These are phyloP conservation scores for Labrus mixtus DNA, from an alignment of 2,113 vertebrate genomes.

Conservation along the genomic window DNA sequence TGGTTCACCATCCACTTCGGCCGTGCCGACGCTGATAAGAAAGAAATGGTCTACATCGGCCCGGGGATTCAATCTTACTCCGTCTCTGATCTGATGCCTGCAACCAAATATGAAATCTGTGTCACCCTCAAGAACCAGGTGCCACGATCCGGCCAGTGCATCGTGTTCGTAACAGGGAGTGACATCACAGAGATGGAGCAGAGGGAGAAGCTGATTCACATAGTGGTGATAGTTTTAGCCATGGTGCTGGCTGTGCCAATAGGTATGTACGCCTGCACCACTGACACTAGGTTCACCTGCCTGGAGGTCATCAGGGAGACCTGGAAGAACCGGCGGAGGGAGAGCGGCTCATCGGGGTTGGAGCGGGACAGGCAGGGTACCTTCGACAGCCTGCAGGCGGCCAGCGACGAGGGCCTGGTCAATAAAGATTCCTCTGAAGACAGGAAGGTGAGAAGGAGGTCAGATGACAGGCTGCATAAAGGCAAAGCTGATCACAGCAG, in stretches of 20 bases:
- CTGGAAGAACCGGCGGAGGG: constrained; percentile 74
- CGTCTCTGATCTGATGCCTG: constrained; percentile 86
- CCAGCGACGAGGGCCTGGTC: constrained; percentile 85
- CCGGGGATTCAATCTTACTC: constrained; percentile 90
- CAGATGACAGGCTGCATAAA: constrained; percentile 76
- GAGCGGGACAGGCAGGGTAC: constrained; percentile 80
- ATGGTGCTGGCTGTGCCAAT: constrained; percentile 89
- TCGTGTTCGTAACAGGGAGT: constrained; percentile 91
- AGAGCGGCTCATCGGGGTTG: constrained; percentile 16
- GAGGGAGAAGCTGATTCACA: constrained; percentile 90
- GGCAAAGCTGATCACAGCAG: constrained; percentile 64
- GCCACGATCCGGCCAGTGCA: constrained; percentile 85
- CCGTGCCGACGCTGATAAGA: constrained; percentile 75
- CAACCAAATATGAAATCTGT: constrained; percentile 92
- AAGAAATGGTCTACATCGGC: constrained; percentile 88
- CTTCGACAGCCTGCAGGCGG: constrained; percentile 85
- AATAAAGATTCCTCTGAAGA: constrained; percentile 77
- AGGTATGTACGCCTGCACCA: constrained; percentile 89
- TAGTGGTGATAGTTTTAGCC: constrained; percentile 89
- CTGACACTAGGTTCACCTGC: constrained; percentile 83
- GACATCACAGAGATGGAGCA: constrained; percentile 87
- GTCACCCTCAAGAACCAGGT: constrained; percentile 85
- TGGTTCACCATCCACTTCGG: constrained; percentile 91
- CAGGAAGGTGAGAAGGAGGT: constrained; percentile 68
- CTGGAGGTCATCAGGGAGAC: constrained; percentile 70